phyloP scores from a whole-genome alignment of 2,888 invertebrate species.

The Leucophenga montana region DNA sequence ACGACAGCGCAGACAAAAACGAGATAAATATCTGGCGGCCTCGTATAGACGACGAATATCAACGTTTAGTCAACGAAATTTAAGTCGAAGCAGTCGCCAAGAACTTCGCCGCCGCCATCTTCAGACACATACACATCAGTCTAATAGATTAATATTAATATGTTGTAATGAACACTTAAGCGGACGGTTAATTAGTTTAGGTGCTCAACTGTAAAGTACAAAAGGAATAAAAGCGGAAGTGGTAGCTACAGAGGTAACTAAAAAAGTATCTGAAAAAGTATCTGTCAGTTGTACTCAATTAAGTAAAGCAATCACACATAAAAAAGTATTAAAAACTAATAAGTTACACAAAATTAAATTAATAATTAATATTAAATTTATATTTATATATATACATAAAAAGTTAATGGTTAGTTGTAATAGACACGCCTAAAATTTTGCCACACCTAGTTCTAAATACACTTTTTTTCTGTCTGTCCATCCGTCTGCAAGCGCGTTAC shows the following conservation, averaged over 20 bases:
- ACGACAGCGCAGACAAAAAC: background rate
- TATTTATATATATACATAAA: too few relatives aligned
- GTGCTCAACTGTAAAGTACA: background rate
- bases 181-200: background rate
- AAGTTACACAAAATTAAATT: background rate
- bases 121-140: background rate
- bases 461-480: background rate
- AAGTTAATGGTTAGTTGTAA: background rate
- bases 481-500: background rate
- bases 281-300: constrained; percentile 6
- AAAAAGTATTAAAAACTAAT: background rate
- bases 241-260: background rate
- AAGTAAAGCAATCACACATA: constrained; percentile 24
- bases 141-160: too few relatives aligned
- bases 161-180: background rate
- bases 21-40: too few relatives aligned
- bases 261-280: background rate
- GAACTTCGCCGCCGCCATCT: too few relatives aligned
- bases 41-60: background rate
- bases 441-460: background rate
- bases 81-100: background rate
- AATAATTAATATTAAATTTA: background rate
- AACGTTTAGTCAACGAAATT: background rate
- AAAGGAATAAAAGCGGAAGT: constrained; percentile 5
- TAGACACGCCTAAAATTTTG: background rate